phyloP scores from a whole-genome alignment of 2,113 vertebrate genomes.

The Oplegnathus fasciatus region DNA sequence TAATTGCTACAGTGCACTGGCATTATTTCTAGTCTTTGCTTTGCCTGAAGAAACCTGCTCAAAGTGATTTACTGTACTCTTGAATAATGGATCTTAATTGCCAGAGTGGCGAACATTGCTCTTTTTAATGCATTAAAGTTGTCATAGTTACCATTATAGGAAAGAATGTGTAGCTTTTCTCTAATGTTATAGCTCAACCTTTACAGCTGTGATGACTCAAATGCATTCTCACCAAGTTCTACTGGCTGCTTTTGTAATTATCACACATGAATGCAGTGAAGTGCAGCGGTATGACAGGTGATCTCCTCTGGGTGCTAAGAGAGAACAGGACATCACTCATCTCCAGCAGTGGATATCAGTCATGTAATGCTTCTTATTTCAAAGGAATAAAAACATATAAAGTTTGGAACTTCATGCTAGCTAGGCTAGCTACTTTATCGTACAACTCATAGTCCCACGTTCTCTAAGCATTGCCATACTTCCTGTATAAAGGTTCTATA shows the following conservation, averaged over 20 bases:
- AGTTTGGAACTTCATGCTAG: too few relatives aligned
- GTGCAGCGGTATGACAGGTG: conserved; percentile 9
- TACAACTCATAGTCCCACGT: too few relatives aligned
- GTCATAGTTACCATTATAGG: background rate
- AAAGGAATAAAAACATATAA: too few relatives aligned
- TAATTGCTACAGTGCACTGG: background rate
- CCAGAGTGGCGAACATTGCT: background rate
- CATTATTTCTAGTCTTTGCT: background rate
- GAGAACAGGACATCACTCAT: conserved; percentile 13
- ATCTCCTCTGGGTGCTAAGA: conserved; percentile 22
- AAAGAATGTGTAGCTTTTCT: background rate
- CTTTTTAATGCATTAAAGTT: background rate
- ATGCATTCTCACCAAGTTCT: background rate
- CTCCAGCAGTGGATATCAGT: background rate
- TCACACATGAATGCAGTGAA: conserved; percentile 24
- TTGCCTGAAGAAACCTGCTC: background rate
- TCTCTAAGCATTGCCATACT: too few relatives aligned
- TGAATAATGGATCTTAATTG: conserved; percentile 47
- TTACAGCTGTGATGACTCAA: background rate
- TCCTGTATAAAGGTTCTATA: too few relatives aligned
- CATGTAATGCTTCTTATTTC: too few relatives aligned
- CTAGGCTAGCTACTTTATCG: too few relatives aligned
- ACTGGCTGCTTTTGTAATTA: conserved; percentile 30
- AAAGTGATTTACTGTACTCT: background rate
- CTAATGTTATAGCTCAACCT: background rate